phyloP scores from a whole-genome alignment of 2,113 vertebrate genomes.

The Thunnus maccoyii region DNA sequence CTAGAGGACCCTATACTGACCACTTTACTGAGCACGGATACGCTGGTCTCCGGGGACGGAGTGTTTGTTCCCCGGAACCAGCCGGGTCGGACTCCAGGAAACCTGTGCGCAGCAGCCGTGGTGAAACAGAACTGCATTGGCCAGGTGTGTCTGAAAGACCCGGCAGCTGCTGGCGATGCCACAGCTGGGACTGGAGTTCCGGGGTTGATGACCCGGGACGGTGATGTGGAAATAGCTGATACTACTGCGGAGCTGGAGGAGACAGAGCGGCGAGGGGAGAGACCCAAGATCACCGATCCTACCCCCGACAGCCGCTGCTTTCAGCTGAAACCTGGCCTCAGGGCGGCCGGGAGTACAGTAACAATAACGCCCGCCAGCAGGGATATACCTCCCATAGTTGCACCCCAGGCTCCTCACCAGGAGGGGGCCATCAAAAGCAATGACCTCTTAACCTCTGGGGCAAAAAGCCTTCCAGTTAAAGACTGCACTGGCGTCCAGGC shows the following conservation, averaged over 20 bases:
- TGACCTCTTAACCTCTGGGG: constrained; percentile 87
- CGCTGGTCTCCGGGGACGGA: constrained; percentile 87
- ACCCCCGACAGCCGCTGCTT: constrained; percentile 74
- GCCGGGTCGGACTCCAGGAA: constrained; percentile 76
- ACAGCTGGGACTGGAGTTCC: constrained; percentile 49
- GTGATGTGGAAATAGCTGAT: constrained; percentile 79
- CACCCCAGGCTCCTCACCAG: constrained; percentile 81
- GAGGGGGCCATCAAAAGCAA: constrained; percentile 87
- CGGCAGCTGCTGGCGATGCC: constrained; percentile 37
- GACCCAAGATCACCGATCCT: constrained; percentile 71
- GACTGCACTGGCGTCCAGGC: constrained; percentile 78
- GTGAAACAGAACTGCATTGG: constrained; percentile 89
- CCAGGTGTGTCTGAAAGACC: constrained; percentile 84
- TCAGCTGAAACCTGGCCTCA: constrained; percentile 78
- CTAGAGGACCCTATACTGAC: constrained; percentile 92
- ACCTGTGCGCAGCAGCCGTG: constrained; percentile 89
- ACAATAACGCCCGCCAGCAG: constrained; percentile 65
- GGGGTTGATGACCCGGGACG: constrained; percentile 67
- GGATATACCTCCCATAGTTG: constrained; percentile 70
- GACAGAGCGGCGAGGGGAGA: constrained; percentile 67
- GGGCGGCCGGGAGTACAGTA: constrained; percentile 75
- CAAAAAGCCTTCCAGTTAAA: constrained; percentile 79
- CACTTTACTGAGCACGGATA: constrained; percentile 89
- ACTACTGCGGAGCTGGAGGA: constrained; percentile 81
- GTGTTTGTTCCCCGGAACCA: constrained; percentile 91